Conservation (phyloP, 2,797 vertebrate genomes). For the Clarias platycephalus region DNA sequence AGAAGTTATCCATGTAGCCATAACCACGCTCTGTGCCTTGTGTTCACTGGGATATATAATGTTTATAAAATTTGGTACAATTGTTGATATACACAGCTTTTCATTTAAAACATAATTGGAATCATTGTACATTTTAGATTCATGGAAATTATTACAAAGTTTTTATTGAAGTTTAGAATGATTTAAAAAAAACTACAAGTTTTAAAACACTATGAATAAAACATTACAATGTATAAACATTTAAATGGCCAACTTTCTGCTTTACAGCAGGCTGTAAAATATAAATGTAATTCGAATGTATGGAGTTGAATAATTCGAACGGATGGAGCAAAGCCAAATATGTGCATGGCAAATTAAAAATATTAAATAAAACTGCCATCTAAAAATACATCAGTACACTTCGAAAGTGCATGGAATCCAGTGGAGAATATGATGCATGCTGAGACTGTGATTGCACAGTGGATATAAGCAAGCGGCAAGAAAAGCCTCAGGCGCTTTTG, state of each 20-base stretch:
- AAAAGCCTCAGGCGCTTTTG: constrained; percentile 5
- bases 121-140: background rate
- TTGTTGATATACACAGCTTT: background rate
- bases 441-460: background rate
- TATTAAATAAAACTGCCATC: background rate
- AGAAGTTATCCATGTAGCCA: no score
- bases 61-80: no score
- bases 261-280: background rate
- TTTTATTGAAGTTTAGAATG: background rate
- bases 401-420: background rate
- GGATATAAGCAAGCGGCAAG: constrained; percentile 21
- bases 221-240: background rate
- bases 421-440: background rate
- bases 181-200: background rate
- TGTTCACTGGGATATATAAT: no score
- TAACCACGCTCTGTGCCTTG: no score
- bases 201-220: background rate
- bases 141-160: background rate
- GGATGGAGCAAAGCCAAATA: background rate
- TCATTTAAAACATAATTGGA: background rate
- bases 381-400: background rate
- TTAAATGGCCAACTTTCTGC: background rate
- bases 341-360: background rate
- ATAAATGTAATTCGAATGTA: background rate
- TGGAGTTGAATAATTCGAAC: no score